Conservation (phyloP, 2,888 invertebrate species). For the Ariolimax columbianus region DNA sequence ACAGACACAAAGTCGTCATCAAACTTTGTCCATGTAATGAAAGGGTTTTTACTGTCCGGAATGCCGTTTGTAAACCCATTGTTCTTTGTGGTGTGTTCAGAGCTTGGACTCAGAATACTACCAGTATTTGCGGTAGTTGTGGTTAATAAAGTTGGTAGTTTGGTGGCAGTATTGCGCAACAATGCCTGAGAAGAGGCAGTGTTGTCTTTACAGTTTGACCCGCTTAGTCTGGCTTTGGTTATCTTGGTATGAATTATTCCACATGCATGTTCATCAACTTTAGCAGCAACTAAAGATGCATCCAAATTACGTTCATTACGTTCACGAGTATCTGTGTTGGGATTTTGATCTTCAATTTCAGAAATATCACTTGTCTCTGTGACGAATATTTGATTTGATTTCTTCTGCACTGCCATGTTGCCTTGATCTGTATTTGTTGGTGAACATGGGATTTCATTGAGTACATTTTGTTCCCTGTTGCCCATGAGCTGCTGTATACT, state of each 20-base stretch:
- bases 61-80: constrained; percentile 44
- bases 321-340: not conserved
- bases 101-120: constrained; percentile 13
- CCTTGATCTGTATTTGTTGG: not conserved
- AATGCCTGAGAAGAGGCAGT: not conserved
- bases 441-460: not conserved
- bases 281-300: not conserved
- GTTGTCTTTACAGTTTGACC: not conserved
- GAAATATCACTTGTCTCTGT: not conserved
- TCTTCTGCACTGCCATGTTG: not conserved
- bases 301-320: not conserved
- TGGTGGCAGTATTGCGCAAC: not conserved
- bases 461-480: not conserved
- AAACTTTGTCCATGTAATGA: constrained; percentile 51
- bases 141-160: not conserved
- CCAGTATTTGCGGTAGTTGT: constrained; percentile 10
- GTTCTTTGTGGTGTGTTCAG: not conserved
- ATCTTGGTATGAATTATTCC: not conserved
- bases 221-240: not conserved
- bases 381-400: not conserved
- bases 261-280: not conserved
- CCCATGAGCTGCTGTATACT: not conserved
- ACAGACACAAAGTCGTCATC: constrained; percentile 33
- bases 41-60: constrained; percentile 47
- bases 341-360: constrained; percentile 32